Conservation (phyloP, 2,113 vertebrate genomes). For the Scomber scombrus region DNA sequence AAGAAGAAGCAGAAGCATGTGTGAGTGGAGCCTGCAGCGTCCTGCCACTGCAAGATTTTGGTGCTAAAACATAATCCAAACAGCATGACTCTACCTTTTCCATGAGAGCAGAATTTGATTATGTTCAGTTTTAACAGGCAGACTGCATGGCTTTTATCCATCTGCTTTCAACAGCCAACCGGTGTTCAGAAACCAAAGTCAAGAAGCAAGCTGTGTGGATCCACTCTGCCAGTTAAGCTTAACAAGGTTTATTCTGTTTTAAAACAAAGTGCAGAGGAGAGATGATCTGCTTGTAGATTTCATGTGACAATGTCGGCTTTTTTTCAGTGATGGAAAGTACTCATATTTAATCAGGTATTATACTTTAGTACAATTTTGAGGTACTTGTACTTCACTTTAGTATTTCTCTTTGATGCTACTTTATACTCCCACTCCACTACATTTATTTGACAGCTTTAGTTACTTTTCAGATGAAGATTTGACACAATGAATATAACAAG, state of each 20-base stretch:
- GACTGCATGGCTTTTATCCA: background rate
- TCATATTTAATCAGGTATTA: no score
- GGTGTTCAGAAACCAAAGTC: background rate
- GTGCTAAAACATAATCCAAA: background rate
- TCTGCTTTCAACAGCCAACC: background rate
- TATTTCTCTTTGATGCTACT: no score
- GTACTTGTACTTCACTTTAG: no score
- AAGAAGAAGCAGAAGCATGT: background rate
- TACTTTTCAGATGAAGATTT: no score
- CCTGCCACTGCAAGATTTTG: background rate
- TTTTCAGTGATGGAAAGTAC: background rate
- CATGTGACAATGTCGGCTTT: background rate
- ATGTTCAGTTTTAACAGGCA: background rate
- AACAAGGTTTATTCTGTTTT: slow-evolving; percentile 8
- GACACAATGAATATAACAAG: no score
- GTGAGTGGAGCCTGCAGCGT: background rate
- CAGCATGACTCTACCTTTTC: slow-evolving; percentile 6
- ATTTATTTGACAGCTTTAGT: no score
- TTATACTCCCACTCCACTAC: no score
- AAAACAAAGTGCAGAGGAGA: slow-evolving; percentile 22
- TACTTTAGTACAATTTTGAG: no score
- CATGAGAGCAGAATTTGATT: slow-evolving; percentile 1
- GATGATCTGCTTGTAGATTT: background rate
- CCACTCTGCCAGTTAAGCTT: slow-evolving; percentile 7
- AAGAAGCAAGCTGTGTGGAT: slow-evolving; percentile 16